phyloP scores from a whole-genome alignment of 2,888 invertebrate species.

The Trichopoda pennipes region DNA sequence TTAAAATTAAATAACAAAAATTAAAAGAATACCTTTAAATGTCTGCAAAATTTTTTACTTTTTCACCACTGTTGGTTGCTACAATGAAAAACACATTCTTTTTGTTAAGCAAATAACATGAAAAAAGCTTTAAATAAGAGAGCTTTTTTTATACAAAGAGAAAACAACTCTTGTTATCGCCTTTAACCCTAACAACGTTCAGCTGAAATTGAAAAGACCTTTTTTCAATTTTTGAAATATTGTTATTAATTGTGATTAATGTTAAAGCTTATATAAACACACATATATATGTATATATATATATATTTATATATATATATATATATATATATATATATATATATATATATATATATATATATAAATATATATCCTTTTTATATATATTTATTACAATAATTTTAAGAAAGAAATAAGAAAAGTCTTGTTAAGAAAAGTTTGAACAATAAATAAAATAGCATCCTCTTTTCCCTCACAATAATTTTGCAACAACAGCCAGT shows the following conservation, averaged over 20 bases:
- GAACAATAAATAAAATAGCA: background rate
- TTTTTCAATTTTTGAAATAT: constrained; percentile 37
- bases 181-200: constrained; percentile 45
- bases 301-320: constrained; percentile 53
- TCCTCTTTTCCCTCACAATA: constrained; percentile 2
- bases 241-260: constrained; percentile 53
- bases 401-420: constrained; percentile 50
- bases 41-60: constrained; percentile 1
- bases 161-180: constrained; percentile 1
- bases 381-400: constrained; percentile 30
- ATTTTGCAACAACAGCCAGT: constrained; percentile 17
- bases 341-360: too few species aligned
- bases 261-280: constrained; percentile 40
- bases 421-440: constrained; percentile 19
- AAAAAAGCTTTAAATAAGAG: constrained; percentile 42
- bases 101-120: constrained; percentile 12
- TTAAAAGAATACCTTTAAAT: constrained; percentile 43
- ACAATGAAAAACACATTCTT: constrained; percentile 8
- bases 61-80: constrained; percentile 6
- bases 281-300: constrained; percentile 49
- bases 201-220: constrained; percentile 46
- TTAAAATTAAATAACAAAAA: background rate
- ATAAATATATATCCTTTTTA: too few species aligned
- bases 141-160: constrained; percentile 46
- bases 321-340: too few species aligned